These are phyloP conservation scores for Vulpes vulpes DNA, from an alignment of 2,113 vertebrate species.

Conservation along the genomic window DNA sequence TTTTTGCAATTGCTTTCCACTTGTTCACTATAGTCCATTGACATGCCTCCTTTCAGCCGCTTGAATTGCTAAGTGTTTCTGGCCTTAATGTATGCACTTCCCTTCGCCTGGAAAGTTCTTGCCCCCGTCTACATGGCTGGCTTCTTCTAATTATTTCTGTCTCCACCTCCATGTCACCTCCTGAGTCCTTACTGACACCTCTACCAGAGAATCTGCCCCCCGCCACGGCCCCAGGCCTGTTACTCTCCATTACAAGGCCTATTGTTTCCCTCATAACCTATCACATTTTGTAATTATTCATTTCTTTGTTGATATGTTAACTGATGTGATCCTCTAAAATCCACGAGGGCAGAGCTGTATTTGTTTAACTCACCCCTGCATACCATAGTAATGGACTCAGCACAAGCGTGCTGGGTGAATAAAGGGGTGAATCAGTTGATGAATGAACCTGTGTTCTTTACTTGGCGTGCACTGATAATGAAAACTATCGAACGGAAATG, in stretches of 20 bases:
- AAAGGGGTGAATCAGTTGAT: neutral
- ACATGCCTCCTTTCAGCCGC: neutral
- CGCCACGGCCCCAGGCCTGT: neutral
- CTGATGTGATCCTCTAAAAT: neutral
- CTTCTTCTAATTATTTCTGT: constrained; percentile 16
- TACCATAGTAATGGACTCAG: neutral
- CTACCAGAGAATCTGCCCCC: neutral
- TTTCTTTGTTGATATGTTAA: neutral
- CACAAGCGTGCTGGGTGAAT: neutral
- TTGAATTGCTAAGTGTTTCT: neutral
- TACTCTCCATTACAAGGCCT: neutral
- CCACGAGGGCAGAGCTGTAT: neutral
- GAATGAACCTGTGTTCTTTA: neutral
- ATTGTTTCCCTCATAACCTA: neutral
- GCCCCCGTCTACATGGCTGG: neutral
- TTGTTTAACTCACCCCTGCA: neutral
- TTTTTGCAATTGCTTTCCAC: neutral
- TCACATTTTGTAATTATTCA: neutral
- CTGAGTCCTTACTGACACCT: neutral
- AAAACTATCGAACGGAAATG: neutral
- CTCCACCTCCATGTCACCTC: neutral
- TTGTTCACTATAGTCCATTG: neutral
- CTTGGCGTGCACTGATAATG: neutral
- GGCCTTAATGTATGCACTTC: neutral
- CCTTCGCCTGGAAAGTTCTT: neutral